These are phyloP conservation scores for Oceanites oceanicus DNA, from an alignment of 2,113 vertebrate genomes.

Conservation along the genomic window DNA sequence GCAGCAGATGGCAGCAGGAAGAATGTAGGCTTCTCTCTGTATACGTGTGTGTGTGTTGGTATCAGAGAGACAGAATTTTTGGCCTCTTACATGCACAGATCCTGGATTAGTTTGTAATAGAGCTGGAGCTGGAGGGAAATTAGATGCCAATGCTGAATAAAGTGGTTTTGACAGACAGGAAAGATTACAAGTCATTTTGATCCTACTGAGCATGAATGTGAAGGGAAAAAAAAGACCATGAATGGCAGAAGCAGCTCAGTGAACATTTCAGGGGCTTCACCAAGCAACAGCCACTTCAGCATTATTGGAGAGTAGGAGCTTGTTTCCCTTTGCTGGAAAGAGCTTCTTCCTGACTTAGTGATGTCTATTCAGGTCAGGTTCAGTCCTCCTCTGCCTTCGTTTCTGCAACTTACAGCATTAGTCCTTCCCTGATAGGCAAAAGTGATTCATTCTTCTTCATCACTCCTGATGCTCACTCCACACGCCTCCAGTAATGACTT, in stretches of 20 bases:
- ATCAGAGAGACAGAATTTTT: conserved; percentile 14
- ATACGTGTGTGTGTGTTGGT: neutral
- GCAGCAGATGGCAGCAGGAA: conserved; percentile 50
- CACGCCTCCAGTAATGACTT: neutral
- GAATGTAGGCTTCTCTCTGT: neutral
- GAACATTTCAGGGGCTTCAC: conserved; percentile 2
- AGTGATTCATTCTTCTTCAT: neutral
- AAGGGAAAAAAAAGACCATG: neutral
- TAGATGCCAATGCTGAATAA: conserved; percentile 54
- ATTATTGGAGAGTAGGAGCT: neutral
- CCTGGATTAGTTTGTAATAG: conserved; percentile 52
- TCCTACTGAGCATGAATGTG: conserved; percentile 37
- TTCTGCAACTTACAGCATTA: neutral
- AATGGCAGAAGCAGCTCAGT: conserved; percentile 27
- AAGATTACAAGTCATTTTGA: conserved; percentile 60
- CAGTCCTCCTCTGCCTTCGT: neutral
- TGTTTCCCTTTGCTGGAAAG: neutral
- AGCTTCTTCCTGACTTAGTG: neutral
- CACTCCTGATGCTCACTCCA: neutral
- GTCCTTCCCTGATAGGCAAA: neutral
- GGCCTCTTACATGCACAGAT: conserved; percentile 7
- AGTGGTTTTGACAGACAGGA: conserved; percentile 63
- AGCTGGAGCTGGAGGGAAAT: conserved; percentile 60
- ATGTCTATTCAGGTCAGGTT: neutral
- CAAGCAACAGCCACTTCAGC: neutral